Conservation (phyloP, 2,888 invertebrate genomes). For the Netelia melanura region DNA sequence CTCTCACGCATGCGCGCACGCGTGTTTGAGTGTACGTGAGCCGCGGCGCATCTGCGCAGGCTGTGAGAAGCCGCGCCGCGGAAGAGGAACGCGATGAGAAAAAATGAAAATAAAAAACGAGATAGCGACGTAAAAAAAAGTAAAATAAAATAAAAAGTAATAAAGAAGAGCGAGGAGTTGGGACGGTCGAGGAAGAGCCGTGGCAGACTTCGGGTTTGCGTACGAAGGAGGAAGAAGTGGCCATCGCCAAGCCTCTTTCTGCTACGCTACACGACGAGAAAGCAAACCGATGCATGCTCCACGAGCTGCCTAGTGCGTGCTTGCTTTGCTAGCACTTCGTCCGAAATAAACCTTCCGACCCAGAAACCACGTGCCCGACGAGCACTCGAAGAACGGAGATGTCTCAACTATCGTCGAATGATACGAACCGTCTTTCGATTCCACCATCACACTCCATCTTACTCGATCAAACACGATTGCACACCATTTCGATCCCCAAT, state of each 20-base stretch:
- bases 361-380: constrained; percentile 67
- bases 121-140: background rate
- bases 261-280: constrained; percentile 35
- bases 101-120: constrained; percentile 20
- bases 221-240: constrained; percentile 51
- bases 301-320: constrained; percentile 36
- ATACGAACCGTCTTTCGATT: constrained; percentile 42
- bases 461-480: background rate
- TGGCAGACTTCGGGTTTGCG: constrained; percentile 24
- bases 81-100: constrained; percentile 53
- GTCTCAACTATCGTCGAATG: constrained; percentile 40
- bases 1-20: background rate
- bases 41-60: constrained; percentile 42
- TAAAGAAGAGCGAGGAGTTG: constrained; percentile 51
- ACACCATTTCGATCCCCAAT: no score
- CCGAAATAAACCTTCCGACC: constrained; percentile 71
- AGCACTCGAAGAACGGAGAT: constrained; percentile 49
- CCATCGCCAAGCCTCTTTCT: constrained; percentile 54
- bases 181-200: constrained; percentile 46
- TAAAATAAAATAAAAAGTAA: constrained; percentile 10
- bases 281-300: constrained; percentile 3
- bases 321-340: constrained; percentile 61
- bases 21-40: constrained; percentile 10
- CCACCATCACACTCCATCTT: constrained; percentile 25
- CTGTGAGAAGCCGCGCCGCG: constrained; percentile 43